Evolutionary conservation across 2,888 invertebrate species (phyloP).

Genomic region (Dyspetes luteomarginatus): DNA sequence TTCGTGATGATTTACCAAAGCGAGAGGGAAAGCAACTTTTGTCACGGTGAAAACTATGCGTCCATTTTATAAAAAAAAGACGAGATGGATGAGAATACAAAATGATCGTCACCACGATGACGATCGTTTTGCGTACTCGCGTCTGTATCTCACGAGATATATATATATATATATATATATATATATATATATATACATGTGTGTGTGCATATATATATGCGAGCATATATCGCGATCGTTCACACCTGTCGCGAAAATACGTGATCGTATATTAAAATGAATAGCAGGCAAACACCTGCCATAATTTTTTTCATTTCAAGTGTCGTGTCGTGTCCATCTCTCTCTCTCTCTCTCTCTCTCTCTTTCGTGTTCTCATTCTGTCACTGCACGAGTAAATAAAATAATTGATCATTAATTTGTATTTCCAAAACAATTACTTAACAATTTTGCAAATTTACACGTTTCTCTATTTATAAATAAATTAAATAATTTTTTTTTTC

Average conservation of each 20-base stretch:
- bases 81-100: slow-evolving; percentile 54
- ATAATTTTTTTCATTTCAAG: too few relatives aligned
- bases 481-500: neutral
- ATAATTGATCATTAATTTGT: neutral
- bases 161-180: too few relatives aligned
- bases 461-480: slow-evolving; percentile 10
- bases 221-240: slow-evolving; percentile 24
- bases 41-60: slow-evolving; percentile 70
- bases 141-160: too few relatives aligned
- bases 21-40: slow-evolving; percentile 73
- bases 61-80: slow-evolving; percentile 2
- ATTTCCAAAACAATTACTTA: neutral
- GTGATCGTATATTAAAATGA: neutral
- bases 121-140: too few relatives aligned
- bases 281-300: neutral
- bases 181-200: neutral
- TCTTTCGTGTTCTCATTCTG: slow-evolving; percentile 2
- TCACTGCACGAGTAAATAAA: slow-evolving; percentile 6
- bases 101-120: slow-evolving; percentile 38
- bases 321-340: neutral
- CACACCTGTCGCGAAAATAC: slow-evolving; percentile 46
- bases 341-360: neutral
- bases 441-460: neutral
- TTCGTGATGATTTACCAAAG: slow-evolving; percentile 66
- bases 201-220: too few relatives aligned